Evolutionary conservation across 2,113 vertebrate genomes (phyloP), one percentile per base, ranked within the genome.

Genomic region (Chloebia gouldiae): DNA sequence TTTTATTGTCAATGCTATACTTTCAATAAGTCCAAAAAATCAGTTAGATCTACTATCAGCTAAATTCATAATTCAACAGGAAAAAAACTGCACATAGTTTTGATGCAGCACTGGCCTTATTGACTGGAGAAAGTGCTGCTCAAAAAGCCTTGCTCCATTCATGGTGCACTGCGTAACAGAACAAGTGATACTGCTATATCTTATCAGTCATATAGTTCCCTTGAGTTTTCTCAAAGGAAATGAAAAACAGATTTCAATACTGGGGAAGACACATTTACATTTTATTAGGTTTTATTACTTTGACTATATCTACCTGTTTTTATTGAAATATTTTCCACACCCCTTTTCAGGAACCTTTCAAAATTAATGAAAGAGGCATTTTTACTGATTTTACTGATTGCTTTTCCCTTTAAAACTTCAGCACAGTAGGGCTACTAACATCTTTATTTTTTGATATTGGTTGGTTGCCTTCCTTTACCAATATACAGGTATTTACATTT

Each of bases 221-320:
- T 45, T 66, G 81, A 86, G 81, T 40, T 87, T 59, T 28, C 59
- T 73, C 81, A 77, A 70, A 93, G 93, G 91, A 95, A 96, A 96
- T 95, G 63, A 96, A 85, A 92, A 90, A 13, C 45, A 50, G 54
- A 90, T 76, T 82, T 92, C 63, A 69, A 31, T 88, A 80, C 15
- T 3, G 13, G 8, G 18, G 24, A 92, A 91, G 50, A 83, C 40
- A 42, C 21, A 64, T 80, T 71, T 63, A 54, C 17, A 49, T 69
- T 89, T 91, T 59, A 90, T 80, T 84, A 49, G 33, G 28, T 87
- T 88, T 93, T 84, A 63, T 76, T 78, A 82, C 30, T 86, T 82
- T 73, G 37, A 47, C 86, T 54, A 47, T 69, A 83, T 79, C 75
- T 21, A 20, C 64, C 78, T 44, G 30, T 16, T 91, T 94, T 86